These are phyloP conservation scores for Copidosoma aretas DNA, from an alignment of 2,888 invertebrate genomes.

Conservation along the genomic window DNA sequence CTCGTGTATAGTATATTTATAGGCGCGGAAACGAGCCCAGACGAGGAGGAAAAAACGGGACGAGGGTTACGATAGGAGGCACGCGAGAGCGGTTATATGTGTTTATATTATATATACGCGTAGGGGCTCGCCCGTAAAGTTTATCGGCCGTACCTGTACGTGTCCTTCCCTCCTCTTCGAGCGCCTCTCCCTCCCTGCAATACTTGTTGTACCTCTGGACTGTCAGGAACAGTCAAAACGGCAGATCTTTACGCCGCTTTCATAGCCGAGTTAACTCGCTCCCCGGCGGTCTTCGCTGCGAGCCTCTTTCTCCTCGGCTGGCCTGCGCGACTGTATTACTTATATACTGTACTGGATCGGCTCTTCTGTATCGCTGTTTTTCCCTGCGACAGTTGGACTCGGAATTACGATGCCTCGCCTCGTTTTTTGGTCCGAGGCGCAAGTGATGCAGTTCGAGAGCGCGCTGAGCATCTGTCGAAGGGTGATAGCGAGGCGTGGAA, in stretches of 20 bases:
- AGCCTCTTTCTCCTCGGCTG: conserved; percentile 49
- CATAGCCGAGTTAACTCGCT: conserved; percentile 44
- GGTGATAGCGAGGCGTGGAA: background rate
- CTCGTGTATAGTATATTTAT: background rate
- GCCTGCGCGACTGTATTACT: too few species aligned
- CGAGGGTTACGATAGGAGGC: conserved; percentile 2
- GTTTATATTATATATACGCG: too few species aligned
- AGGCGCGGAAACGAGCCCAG: conserved; percentile 12
- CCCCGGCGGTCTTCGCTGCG: conserved; percentile 45
- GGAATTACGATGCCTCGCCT: too few species aligned
- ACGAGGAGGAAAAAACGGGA: background rate
- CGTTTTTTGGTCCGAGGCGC: background rate
- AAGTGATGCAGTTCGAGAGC: background rate
- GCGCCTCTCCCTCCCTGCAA: conserved; percentile 14
- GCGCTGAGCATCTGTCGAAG: conserved; percentile 15
- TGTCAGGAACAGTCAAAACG: conserved; percentile 59
- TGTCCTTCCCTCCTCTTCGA: background rate
- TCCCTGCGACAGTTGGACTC: background rate
- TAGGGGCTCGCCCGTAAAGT: conserved; percentile 60
- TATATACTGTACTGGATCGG: too few species aligned
- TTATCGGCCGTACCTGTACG: conserved; percentile 48
- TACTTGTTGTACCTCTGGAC: too few species aligned
- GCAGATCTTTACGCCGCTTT: conserved; percentile 60
- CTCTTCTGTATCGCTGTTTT: background rate
- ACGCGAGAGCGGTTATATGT: conserved; percentile 14